A percentile compares a stretch with the other conserved stretches of the same genome.
Conservation (phyloP, 2,113 vertebrate species). For the Chionomys nivalis region DNA sequence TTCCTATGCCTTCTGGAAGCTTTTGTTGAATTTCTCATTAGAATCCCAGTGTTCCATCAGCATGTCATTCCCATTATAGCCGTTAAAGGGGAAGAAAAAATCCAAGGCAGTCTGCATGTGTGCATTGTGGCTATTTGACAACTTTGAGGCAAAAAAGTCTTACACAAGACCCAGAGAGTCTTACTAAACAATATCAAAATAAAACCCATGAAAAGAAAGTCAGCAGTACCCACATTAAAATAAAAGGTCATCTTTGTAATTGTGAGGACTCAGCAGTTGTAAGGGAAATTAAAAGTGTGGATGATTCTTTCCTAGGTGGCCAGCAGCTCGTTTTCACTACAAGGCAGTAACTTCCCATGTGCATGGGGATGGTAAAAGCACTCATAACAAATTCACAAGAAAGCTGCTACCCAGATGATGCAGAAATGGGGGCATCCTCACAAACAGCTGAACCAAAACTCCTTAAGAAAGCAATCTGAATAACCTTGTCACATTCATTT, state of each 20-base stretch:
- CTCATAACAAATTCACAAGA: neutral
- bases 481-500: conserved; percentile 79
- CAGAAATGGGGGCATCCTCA: neutral
- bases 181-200: conserved; percentile 45
- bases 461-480: conserved; percentile 72
- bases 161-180: neutral
- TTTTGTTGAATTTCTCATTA: neutral
- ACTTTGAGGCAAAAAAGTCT: neutral
- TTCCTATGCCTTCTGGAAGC: neutral
- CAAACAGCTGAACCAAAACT: neutral
- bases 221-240: neutral
- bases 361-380: neutral
- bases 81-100: neutral
- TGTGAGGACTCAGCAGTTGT: neutral
- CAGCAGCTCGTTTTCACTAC: neutral
- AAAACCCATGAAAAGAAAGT: conserved; percentile 11
- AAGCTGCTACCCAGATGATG: neutral
- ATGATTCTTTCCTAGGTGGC: neutral
- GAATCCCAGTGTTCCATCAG: neutral
- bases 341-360: neutral
- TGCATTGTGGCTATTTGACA: neutral
- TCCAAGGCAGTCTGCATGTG: neutral
- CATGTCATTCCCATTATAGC: neutral
- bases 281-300: conserved; percentile 14
- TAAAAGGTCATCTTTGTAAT: neutral